phyloP scores from a whole-genome alignment of 1,140 invertebrate genomes.

The Limonius californicus region DNA sequence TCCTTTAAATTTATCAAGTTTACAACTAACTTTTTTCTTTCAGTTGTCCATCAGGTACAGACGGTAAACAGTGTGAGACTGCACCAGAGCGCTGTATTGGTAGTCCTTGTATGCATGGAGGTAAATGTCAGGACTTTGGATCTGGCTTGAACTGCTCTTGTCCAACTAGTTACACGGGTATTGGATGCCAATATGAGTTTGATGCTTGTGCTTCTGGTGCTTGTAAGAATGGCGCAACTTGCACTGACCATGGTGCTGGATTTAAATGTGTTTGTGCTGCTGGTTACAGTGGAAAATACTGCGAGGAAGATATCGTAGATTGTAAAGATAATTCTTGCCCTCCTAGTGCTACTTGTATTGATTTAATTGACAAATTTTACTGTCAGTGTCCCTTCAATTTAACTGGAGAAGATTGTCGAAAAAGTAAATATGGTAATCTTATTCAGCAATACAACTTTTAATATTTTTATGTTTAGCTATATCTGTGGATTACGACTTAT shows the following conservation, averaged over 20 bases:
- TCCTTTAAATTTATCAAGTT: neutral
- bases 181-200: slow-evolving; percentile 91
- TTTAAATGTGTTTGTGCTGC: slow-evolving; percentile 83
- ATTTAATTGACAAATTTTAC: slow-evolving; percentile 87
- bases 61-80: slow-evolving; percentile 92
- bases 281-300: slow-evolving; percentile 83
- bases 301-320: slow-evolving; percentile 88
- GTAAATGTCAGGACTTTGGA: slow-evolving; percentile 90
- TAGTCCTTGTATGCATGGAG: slow-evolving; percentile 93
- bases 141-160: slow-evolving; percentile 93
- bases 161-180: slow-evolving; percentile 73
- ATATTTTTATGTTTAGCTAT: slow-evolving; percentile 61
- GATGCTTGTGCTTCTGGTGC: slow-evolving; percentile 83
- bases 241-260: slow-evolving; percentile 76
- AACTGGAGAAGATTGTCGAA: slow-evolving; percentile 93
- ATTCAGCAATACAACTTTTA: neutral
- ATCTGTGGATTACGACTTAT: slow-evolving; percentile 92
- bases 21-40: neutral
- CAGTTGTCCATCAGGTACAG: slow-evolving; percentile 87
- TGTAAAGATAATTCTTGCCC: slow-evolving; percentile 94
- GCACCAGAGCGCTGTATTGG: slow-evolving; percentile 94
- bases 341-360: slow-evolving; percentile 89
- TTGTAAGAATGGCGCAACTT: slow-evolving; percentile 91
- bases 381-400: slow-evolving; percentile 95
- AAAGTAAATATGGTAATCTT: slow-evolving; percentile 60